These are phyloP conservation scores for Aporophyla nigra DNA, from an alignment of 2,888 invertebrate genomes.

Conservation along the genomic window DNA sequence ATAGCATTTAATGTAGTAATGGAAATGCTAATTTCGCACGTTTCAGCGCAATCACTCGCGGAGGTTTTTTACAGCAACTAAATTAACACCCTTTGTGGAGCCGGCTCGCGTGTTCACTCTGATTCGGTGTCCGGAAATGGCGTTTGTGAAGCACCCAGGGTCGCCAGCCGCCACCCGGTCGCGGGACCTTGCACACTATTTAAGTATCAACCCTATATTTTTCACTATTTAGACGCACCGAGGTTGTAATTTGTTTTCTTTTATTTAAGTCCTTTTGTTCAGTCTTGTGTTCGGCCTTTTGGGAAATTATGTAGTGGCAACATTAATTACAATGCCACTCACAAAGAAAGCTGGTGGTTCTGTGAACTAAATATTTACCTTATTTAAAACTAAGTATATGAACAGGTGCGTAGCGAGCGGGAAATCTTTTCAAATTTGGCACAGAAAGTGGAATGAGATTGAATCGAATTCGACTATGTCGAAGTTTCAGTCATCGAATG, in stretches of 20 bases:
- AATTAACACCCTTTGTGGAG: constrained; percentile 84
- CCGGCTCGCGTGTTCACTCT: constrained; percentile 80
- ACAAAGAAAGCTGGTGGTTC: constrained; percentile 40
- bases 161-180: constrained; percentile 63
- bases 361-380: constrained; percentile 45
- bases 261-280: constrained; percentile 59
- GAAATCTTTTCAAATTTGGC: constrained; percentile 5
- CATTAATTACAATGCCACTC: constrained; percentile 61
- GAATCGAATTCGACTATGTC: constrained; percentile 21
- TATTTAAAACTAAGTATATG: constrained; percentile 23
- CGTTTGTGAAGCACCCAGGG: constrained; percentile 76
- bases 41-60: constrained; percentile 74
- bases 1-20: constrained; percentile 73
- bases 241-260: constrained; percentile 65
- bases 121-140: constrained; percentile 84
- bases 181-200: constrained; percentile 67
- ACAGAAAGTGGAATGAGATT: constrained; percentile 27
- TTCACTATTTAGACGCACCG: constrained; percentile 65
- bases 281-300: constrained; percentile 59
- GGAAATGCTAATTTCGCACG: constrained; percentile 76
- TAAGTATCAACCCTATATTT: constrained; percentile 71
- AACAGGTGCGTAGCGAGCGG: background rate
- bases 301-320: constrained; percentile 63
- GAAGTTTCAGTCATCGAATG: constrained; percentile 16
- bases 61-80: constrained; percentile 77